These are phyloP conservation scores for Anoncus sp. DNA, from an alignment of 2,888 invertebrate species.

Conservation along the genomic window DNA sequence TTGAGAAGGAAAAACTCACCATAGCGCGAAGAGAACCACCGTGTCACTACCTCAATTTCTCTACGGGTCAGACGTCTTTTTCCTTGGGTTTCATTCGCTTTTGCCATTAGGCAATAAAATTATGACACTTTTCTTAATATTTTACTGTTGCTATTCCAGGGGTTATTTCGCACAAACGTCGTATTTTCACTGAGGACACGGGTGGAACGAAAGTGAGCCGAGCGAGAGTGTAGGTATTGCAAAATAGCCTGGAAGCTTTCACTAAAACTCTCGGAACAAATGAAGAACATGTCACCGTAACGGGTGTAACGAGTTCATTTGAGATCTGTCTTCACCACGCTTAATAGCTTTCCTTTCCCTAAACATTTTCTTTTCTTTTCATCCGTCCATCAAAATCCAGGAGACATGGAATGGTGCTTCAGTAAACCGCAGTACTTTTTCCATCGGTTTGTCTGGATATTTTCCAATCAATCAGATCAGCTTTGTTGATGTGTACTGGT, in stretches of 20 bases:
- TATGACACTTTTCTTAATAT: constrained; percentile 55
- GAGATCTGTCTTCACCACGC: not conserved
- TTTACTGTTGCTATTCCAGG: not conserved
- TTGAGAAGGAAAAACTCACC: constrained; percentile 26
- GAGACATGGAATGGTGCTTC: not conserved
- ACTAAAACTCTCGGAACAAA: not conserved
- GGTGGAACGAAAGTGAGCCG: not conserved
- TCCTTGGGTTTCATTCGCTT: constrained; percentile 66
- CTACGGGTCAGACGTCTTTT: constrained; percentile 20
- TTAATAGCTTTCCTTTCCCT: not conserved
- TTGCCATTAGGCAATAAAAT: constrained; percentile 73
- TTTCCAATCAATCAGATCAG: too few species aligned
- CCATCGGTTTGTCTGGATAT: too few species aligned
- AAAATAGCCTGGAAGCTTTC: too few species aligned
- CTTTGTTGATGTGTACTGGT: too few species aligned
- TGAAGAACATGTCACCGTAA: not conserved
- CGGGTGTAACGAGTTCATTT: not conserved
- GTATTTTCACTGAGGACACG: constrained; percentile 2
- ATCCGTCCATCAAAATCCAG: not conserved
- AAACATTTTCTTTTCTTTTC: constrained; percentile 3
- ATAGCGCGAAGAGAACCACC: constrained; percentile 12
- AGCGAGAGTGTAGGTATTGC: too few species aligned
- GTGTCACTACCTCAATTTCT: not conserved
- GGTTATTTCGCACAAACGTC: not conserved
- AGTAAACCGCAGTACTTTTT: too few species aligned